These are phyloP conservation scores for Heterodera carotae DNA, from an alignment of 1,140 invertebrate genomes.

Conservation along the genomic window DNA sequence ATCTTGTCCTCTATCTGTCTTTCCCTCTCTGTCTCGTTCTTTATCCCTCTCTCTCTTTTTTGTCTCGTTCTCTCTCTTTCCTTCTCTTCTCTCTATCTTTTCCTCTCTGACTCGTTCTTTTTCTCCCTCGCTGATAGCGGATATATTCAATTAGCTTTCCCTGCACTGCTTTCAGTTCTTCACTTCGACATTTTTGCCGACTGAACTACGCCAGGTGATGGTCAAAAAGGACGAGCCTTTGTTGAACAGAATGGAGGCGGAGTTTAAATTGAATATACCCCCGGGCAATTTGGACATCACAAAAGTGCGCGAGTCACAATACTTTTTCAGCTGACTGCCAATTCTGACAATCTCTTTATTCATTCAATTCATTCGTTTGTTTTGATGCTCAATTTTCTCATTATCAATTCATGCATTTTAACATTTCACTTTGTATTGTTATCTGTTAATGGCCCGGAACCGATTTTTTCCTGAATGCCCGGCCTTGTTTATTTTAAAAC, in stretches of 20 bases:
- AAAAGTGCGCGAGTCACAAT: conserved; percentile 53
- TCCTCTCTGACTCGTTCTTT: no score
- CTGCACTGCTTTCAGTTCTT: conserved; percentile 45
- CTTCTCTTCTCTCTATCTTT: no score
- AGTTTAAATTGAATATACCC: conserved; percentile 49
- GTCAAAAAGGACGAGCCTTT: background rate
- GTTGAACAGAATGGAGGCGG: conserved; percentile 22
- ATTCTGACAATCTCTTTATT: background rate
- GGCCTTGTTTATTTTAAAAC: no score
- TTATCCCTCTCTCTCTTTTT: no score
- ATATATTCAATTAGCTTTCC: no score
- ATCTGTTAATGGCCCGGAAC: background rate
- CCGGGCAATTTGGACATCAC: conserved; percentile 57
- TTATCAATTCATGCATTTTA: no score
- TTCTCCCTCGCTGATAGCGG: background rate
- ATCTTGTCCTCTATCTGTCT: no score
- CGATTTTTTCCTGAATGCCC: no score
- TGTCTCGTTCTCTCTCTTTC: no score
- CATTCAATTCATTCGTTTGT: background rate
- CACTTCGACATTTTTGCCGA: conserved; percentile 42
- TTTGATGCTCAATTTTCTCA: background rate
- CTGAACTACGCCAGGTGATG: conserved; percentile 31
- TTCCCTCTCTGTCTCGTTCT: no score
- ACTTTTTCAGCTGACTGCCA: conserved; percentile 60
- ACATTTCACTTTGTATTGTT: background rate